Evolutionary conservation across 2,888 invertebrate species (phyloP).

Genomic region (Chloromyia formosa): DNA sequence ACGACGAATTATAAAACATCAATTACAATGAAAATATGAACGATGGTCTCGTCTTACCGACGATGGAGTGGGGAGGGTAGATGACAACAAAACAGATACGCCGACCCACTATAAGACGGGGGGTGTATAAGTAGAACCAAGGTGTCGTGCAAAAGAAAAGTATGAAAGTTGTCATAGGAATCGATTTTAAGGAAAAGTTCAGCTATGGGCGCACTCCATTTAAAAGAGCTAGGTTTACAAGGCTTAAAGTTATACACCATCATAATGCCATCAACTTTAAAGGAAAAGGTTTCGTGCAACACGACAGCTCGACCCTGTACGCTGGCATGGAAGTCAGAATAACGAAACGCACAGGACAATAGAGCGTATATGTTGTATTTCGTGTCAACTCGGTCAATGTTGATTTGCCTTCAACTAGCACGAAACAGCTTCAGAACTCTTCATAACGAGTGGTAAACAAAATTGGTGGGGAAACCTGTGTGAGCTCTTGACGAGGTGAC

Average conservation of each 20-base stretch:
- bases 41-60: no score
- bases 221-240: neutral
- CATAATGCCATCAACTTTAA: neutral
- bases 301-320: conserved; percentile 14
- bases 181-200: conserved; percentile 19
- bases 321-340: neutral
- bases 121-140: neutral
- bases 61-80: no score
- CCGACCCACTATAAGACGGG: no score
- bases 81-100: no score
- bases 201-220: neutral
- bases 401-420: neutral
- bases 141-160: neutral
- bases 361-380: neutral
- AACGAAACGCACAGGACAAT: no score
- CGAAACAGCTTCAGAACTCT: neutral
- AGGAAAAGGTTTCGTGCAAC: conserved; percentile 14
- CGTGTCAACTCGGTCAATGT: conserved; percentile 15
- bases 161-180: conserved; percentile 2
- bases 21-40: neutral
- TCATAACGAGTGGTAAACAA: conserved; percentile 14
- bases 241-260: neutral
- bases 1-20: neutral
- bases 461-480: neutral
- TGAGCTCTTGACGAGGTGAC: no score